Evolutionary conservation across 2,888 invertebrate species (phyloP).

Genomic region (Sepiola atlantica): DNA sequence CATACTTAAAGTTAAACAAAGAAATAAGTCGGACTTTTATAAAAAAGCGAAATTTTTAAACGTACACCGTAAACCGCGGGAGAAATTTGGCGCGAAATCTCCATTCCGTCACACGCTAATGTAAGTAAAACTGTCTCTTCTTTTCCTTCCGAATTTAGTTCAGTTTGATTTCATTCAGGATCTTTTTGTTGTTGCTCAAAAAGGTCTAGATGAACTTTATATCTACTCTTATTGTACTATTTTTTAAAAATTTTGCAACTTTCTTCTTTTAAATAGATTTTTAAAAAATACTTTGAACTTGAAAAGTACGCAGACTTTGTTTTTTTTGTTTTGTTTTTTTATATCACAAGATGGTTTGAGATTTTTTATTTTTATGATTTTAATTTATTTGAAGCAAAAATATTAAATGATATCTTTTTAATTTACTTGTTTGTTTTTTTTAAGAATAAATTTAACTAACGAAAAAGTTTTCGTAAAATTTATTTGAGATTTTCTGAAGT

Average conservation of each 20-base stretch:
- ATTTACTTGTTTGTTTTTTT: too few relatives aligned
- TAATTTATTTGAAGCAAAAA: too few relatives aligned
- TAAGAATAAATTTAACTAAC: too few relatives aligned
- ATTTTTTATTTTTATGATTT: too few relatives aligned
- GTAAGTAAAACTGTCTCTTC: background rate
- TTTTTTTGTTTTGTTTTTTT: too few relatives aligned
- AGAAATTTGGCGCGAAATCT: slow-evolving; percentile 10
- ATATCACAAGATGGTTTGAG: too few relatives aligned
- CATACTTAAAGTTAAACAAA: background rate
- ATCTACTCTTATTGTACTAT: too few relatives aligned
- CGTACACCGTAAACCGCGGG: background rate
- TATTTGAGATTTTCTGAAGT: too few relatives aligned
- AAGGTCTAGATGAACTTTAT: background rate
- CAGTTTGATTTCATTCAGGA: background rate
- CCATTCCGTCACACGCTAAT: background rate
- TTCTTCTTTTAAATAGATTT: background rate
- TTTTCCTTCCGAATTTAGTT: background rate
- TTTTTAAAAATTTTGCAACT: background rate
- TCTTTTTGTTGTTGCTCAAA: background rate
- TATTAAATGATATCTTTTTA: too few relatives aligned
- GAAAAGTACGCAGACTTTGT: background rate
- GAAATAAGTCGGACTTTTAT: background rate
- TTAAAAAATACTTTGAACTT: background rate
- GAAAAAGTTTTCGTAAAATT: too few relatives aligned
- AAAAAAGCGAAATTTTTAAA: background rate